Evolutionary conservation across 1,140 invertebrate genomes (phyloP), one percentile per base, ranked within the genome.

Genomic region (Aleiodes sp.): DNA sequence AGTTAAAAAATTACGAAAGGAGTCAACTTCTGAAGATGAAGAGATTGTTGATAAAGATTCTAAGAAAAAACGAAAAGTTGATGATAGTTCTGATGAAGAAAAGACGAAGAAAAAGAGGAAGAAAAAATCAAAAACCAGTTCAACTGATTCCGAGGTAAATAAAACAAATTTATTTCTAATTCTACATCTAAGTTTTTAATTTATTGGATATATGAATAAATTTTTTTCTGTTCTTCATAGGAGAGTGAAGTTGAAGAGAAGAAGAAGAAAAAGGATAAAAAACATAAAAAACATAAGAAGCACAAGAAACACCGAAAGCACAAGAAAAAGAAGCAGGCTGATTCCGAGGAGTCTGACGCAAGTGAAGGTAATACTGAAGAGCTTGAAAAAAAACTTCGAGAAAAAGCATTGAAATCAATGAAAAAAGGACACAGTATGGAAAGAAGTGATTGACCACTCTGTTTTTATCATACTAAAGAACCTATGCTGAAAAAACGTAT

Each of bases 371-470:
- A 92, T 43, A 90, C 89, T 16, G 94, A 96, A 76, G 94, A 95
- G 86, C 85, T 94, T 64, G 94, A 96, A 79, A 94, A 93, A 78
- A 94, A 93, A 83, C 87, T 96, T 71, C 88, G 95, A n/a, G 94
- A 96, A 82, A 91, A 94, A 75, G 95, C 94, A 31, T 85, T 96
- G 3, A 90, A 91, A 75, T 92, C 90, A 0, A 92, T 92, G 90
- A 92, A 92, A 80, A 88, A 86, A 41, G 84, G 84, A 56, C 83
- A 85, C 64, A 86, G 85, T 71, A 82, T 80, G 56, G 84, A 87
- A 68, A 73, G 78, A 74, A 86, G 85, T 73, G 84, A 86, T 73
- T 86, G 76, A 84, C 52, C 46, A 52, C 26, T 52, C 19, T 52
- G 21, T 52, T 46, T 46, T 16, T 46, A 24, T 52, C 26, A 24